These are phyloP conservation scores for Torymus aiolomorphi DNA, from an alignment of 2,888 invertebrate genomes.

Conservation along the genomic window DNA sequence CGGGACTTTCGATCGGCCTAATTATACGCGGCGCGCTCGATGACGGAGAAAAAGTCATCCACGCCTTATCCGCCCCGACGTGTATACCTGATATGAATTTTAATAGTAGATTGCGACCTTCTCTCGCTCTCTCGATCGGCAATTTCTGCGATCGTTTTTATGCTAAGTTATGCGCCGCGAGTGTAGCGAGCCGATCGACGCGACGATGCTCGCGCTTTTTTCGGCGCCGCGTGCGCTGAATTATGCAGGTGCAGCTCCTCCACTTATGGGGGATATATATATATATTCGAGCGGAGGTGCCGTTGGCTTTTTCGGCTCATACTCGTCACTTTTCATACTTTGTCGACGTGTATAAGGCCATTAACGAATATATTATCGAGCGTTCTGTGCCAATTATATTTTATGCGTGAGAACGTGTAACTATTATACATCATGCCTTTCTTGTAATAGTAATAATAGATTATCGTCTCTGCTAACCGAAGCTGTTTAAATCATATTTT, in stretches of 20 bases:
- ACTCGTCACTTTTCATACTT: no score
- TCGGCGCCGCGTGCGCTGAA: not conserved
- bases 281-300: no score
- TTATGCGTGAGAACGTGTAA: no score
- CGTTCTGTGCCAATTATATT: no score
- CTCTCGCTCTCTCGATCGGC: not conserved
- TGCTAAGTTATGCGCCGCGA: slow-evolving; percentile 30
- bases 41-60: slow-evolving; percentile 19
- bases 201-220: not conserved
- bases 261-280: not conserved
- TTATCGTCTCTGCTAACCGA: no score
- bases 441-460: no score
- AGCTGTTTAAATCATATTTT: no score
- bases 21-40: not conserved
- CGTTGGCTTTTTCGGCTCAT: no score
- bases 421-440: no score
- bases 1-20: not conserved
- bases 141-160: not conserved
- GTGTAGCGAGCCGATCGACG: not conserved
- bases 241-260: slow-evolving; percentile 5
- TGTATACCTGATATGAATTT: slow-evolving; percentile 23
- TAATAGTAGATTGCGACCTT: slow-evolving; percentile 25
- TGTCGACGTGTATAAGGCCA: no score
- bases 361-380: no score
- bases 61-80: not conserved